Conservation (phyloP, 1,140 invertebrate genomes). For the Neodiprion virginianus region DNA sequence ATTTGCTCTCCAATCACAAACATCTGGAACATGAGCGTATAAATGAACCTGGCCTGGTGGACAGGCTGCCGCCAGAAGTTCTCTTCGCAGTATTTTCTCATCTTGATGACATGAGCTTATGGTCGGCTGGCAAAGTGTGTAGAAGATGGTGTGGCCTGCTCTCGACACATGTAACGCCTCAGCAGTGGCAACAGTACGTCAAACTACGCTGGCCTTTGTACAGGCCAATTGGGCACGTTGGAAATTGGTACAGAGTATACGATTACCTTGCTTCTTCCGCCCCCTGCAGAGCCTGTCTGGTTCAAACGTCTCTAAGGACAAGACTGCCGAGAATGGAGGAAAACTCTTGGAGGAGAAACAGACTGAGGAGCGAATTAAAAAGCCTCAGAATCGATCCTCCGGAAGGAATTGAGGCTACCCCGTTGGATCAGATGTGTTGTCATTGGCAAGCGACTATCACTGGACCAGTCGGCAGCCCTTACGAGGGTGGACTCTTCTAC, state of each 20-base stretch:
- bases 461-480: slow-evolving; percentile 88
- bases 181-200: slow-evolving; percentile 80
- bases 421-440: slow-evolving; percentile 79
- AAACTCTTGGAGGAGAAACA: slow-evolving; percentile 77
- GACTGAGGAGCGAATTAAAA: slow-evolving; percentile 78
- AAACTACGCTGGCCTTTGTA: slow-evolving; percentile 84
- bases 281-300: slow-evolving; percentile 83
- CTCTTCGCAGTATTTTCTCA: slow-evolving; percentile 87
- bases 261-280: slow-evolving; percentile 54
- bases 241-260: slow-evolving; percentile 83
- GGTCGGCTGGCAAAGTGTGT: slow-evolving; percentile 86
- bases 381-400: slow-evolving; percentile 81
- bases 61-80: slow-evolving; percentile 77
- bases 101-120: slow-evolving; percentile 89
- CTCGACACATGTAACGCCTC: slow-evolving; percentile 74
- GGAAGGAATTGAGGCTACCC: slow-evolving; percentile 88
- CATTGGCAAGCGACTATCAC: slow-evolving; percentile 93
- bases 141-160: slow-evolving; percentile 83
- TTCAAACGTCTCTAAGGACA: slow-evolving; percentile 75
- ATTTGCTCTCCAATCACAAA: slow-evolving; percentile 58
- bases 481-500: slow-evolving; percentile 94
- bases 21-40: slow-evolving; percentile 52
- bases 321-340: slow-evolving; percentile 67
- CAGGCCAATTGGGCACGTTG: slow-evolving; percentile 70
- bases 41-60: slow-evolving; percentile 60